Evolutionary conservation across 2,888 invertebrate genomes (phyloP), one percentile per base, ranked within the genome.

Genomic region (Campoplex nolae): DNA sequence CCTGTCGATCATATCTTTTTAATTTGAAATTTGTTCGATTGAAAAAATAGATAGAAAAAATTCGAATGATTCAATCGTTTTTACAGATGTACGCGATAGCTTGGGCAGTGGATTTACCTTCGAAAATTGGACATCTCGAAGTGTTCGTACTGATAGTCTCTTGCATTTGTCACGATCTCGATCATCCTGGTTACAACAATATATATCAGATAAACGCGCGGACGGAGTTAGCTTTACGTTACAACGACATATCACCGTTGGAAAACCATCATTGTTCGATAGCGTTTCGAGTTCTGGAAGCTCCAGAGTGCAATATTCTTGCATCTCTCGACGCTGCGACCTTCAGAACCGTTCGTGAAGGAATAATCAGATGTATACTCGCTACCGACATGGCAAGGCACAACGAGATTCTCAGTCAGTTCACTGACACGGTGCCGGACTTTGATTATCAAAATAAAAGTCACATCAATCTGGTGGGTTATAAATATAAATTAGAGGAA

Each of bases 251-350:
- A 92, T 97, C 97, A 78, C 97, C 97, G 3, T 95, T 98, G 93
- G 98, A 98, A 94, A 98, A 98, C 94, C 98, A 98, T 94, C 98
- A 98, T 93, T 97, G 97, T 94, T 97, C 97, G 88, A 97, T 98
- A 90, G 97, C 97, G 70, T 98, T 98, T 94, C 96, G 97, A 87
- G 96, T 98, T 89, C 95, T 98, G 90, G 97, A 97, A 92, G 96
- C 97, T 92, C 96, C 97, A 81, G 97, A 97, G 92, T 97, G 97
- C 94, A 98, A 98, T 94, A 97, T 98, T 90, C 96, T 97, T 93
- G 96, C 96, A 89, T 96, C 96, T 91, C 95, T 97, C 91, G 95
- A 95, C 89, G 95, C 95, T 90, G 95, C 96, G 88, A 95, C 95
- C 89, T 96, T 96, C 93, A 96, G 96, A 92, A 95, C 95, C 90